Base-by-base conservation (phyloP, 2,888 invertebrate genomes). In the Dilophus febrilis region DNA sequence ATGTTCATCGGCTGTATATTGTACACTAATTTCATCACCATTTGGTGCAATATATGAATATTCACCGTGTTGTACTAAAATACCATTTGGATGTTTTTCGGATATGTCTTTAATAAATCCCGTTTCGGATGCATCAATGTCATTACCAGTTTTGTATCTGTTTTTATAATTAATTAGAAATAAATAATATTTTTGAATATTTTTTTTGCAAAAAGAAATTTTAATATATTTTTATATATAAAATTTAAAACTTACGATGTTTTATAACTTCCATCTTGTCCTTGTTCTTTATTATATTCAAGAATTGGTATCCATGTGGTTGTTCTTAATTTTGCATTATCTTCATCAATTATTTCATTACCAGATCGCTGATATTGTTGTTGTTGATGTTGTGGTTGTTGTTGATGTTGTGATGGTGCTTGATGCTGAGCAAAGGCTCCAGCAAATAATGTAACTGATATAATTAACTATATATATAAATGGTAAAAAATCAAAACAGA, bases 61-160 rank as follows among this genome's bases (percentile, higher is more conserved):
- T 37, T 78, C 77, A 12, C 85, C 84, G 47, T 75, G 71, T 56
- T 84, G 83, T 1, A 83, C 83, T 41, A 83, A 66, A 12, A 78
- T 75, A 43, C 77, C 74, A 27, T 73, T 65, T 18, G 64, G 66
- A 55, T 71, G 65, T 33, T 65, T 60, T 19, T 75, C 77, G n/a
- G 75, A 76, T 42, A 72, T 57, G 42, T 67, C 66, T 59, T 75
- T 84, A 45, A 85, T 60, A 66, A 69, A 81, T 47, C 85, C 85
- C 50, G 77, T 70, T 59, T 85, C 85, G 61, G 82, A 73, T 27
- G 83, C 80, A 3, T 76, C 62, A 47, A 85, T 85, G 58, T 81
- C 72, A 64, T 85, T 85, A 17, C 84, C 85, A 43, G 85, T 85
- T 61, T 85, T 84, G 54, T 82, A 85, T 48, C 80, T 80, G 18